phyloP scores from a whole-genome alignment of 2,797 vertebrate genomes.

The Rallus crepitans region DNA sequence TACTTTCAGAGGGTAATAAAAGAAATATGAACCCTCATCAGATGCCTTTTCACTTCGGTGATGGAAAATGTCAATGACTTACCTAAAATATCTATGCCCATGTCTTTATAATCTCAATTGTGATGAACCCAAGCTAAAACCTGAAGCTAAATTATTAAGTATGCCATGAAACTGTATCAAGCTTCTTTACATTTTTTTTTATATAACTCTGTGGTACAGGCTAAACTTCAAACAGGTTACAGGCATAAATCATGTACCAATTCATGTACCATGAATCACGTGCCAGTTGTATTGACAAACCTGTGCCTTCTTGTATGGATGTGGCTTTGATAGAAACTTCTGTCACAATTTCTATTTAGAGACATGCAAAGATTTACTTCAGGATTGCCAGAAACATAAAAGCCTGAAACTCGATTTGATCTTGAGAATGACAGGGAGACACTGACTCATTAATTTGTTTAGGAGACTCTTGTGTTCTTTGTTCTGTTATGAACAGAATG shows the following conservation, averaged over 20 bases:
- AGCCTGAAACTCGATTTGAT: conserved; percentile 42
- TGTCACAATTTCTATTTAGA: conserved; percentile 1
- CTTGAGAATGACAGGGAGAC: conserved; percentile 11
- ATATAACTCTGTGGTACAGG: neutral
- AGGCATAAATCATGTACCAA: neutral
- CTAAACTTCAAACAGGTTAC: neutral
- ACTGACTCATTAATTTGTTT: conserved; percentile 38
- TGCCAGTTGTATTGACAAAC: neutral
- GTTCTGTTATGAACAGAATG: neutral
- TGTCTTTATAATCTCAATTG: neutral
- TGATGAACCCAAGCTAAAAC: neutral
- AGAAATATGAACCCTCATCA: neutral
- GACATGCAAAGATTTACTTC: neutral
- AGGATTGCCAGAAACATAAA: neutral
- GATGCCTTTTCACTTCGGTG: neutral
- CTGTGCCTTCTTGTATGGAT: neutral
- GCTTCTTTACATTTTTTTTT: neutral
- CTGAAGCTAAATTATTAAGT: neutral
- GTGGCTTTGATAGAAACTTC: neutral
- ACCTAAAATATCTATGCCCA: neutral
- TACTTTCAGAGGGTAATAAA: neutral
- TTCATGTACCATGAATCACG: neutral
- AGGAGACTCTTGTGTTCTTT: neutral
- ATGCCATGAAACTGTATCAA: neutral
- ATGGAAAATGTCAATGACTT: neutral